Evolutionary conservation across 2,797 vertebrate genomes (phyloP).

Genomic region (Diplodus sargus): DNA sequence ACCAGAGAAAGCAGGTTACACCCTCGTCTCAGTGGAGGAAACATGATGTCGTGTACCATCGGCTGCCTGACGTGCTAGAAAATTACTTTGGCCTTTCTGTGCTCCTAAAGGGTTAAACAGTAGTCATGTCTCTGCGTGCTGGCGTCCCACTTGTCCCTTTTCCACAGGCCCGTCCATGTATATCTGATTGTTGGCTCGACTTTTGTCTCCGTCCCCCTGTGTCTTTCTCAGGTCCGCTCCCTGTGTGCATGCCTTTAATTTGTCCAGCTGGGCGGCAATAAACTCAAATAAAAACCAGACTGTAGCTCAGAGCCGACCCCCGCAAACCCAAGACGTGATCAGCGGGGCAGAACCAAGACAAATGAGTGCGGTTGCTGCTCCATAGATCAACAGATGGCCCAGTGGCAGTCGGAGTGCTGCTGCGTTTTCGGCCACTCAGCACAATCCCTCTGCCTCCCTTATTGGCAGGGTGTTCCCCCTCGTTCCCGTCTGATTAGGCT

Average conservation of each 20-base stretch:
- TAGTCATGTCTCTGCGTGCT: neutral
- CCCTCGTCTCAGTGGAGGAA: too few species aligned
- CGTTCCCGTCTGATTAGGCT: slow-evolving; percentile 17
- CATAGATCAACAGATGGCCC: slow-evolving; percentile 57
- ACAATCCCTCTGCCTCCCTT: slow-evolving; percentile 21
- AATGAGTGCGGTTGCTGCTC: slow-evolving; percentile 32
- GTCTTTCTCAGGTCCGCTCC: neutral
- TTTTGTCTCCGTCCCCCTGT: neutral
- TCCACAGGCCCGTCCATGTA: neutral
- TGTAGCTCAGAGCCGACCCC: neutral
- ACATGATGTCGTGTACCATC: too few species aligned
- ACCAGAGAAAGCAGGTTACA: too few species aligned
- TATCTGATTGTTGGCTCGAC: neutral
- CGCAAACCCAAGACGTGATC: neutral
- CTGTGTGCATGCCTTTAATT: neutral
- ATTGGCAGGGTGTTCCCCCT: slow-evolving; percentile 41
- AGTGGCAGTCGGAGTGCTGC: slow-evolving; percentile 19
- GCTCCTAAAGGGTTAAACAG: too few species aligned
- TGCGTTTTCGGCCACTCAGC: slow-evolving; percentile 53
- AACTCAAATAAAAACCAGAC: neutral
- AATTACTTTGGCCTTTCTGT: too few species aligned
- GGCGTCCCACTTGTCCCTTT: too few species aligned
- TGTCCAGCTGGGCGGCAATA: slow-evolving; percentile 18
- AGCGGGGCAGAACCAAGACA: slow-evolving; percentile 38
- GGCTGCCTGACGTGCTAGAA: too few species aligned